Evolutionary conservation across 2,113 vertebrate genomes (phyloP).

Genomic region (Bubo bubo): DNA sequence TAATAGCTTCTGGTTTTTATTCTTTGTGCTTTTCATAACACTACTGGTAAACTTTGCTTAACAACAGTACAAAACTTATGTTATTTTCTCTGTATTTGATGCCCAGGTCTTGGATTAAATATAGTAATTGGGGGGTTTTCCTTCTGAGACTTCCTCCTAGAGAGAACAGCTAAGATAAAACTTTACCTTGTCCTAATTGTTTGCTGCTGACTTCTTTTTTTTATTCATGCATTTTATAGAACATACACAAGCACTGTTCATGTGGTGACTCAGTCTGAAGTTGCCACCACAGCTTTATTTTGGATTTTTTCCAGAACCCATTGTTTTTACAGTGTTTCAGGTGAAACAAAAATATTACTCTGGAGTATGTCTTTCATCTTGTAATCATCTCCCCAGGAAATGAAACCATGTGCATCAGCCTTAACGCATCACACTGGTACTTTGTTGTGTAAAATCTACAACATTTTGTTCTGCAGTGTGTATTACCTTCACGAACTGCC

Average conservation of each 20-base stretch:
- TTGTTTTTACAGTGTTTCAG: conserved; percentile 80
- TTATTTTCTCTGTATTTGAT: neutral
- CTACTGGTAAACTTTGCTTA: conserved; percentile 46
- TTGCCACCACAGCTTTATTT: conserved; percentile 73
- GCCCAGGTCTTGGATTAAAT: neutral
- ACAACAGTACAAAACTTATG: neutral
- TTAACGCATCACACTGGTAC: conserved; percentile 56
- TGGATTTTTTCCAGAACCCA: conserved; percentile 79
- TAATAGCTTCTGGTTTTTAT: conserved; percentile 22
- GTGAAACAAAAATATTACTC: conserved; percentile 82
- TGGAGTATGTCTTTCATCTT: conserved; percentile 78
- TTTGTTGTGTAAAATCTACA: conserved; percentile 75
- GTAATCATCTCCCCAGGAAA: conserved; percentile 81
- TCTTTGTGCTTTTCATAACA: neutral
- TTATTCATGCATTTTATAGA: conserved; percentile 54
- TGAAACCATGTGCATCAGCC: conserved; percentile 80
- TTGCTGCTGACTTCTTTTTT: neutral
- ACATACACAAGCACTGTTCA: conserved; percentile 48
- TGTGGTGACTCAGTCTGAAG: conserved; percentile 72
- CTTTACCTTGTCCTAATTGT: neutral
- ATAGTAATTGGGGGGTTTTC: neutral
- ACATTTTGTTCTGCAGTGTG: conserved; percentile 34
- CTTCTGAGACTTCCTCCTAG: neutral
- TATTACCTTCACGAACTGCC: conserved; percentile 53
- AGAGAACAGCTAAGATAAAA: neutral